A percentile compares a stretch with the other conserved stretches of the same genome.
Evolutionary conservation across 2,888 invertebrate genomes (phyloP).

Genomic region (Oscheius onirici): DNA sequence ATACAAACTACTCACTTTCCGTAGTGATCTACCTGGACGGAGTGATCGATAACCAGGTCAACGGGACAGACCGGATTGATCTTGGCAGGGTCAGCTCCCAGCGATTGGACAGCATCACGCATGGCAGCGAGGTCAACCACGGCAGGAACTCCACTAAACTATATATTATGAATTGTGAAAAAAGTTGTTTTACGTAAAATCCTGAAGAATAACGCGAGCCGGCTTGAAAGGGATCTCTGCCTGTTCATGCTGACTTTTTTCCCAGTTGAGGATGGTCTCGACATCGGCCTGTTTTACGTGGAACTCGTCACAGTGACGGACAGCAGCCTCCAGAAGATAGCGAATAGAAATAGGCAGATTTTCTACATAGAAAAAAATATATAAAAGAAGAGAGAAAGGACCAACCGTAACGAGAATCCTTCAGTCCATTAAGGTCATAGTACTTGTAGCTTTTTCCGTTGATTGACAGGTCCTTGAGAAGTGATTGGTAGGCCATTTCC

Average conservation of each 20-base stretch:
- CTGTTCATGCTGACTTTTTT: conserved; percentile 78
- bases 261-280: conserved; percentile 88
- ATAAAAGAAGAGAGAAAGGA: background rate
- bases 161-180: background rate
- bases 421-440: conserved; percentile 82
- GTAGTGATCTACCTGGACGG: conserved; percentile 93
- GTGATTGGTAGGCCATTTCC: conserved; percentile 15
- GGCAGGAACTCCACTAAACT: conserved; percentile 92
- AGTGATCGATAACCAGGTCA: conserved; percentile 97
- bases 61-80: conserved; percentile 97
- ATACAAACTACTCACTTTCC: conserved; percentile 75
- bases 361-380: background rate
- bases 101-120: conserved; percentile 88
- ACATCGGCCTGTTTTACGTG: conserved; percentile 88
- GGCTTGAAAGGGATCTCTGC: conserved; percentile 96
- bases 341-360: conserved; percentile 88
- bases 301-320: conserved; percentile 95
- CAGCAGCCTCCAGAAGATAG: conserved; percentile 91
- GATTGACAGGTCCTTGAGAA: conserved; percentile 48
- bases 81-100: conserved; percentile 88
- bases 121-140: conserved; percentile 99
- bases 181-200: conserved; percentile 75
- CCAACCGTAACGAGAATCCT: conserved; percentile 82
- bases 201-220: conserved; percentile 90
- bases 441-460: conserved; percentile 79